These are phyloP conservation scores for Glaucidium brasilianum DNA, from an alignment of 2,113 vertebrate species.

Conservation along the genomic window DNA sequence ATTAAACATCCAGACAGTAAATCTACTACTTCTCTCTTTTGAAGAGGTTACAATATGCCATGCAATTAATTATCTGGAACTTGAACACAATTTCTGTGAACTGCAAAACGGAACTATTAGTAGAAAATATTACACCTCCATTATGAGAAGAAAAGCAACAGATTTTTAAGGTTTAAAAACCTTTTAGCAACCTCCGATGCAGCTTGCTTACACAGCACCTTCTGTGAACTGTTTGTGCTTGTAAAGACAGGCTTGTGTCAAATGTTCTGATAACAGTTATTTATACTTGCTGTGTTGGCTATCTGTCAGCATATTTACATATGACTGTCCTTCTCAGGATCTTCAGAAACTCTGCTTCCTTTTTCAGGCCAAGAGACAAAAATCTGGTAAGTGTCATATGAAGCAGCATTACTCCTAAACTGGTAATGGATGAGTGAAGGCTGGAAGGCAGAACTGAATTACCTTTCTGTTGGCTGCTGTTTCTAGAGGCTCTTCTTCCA, in stretches of 20 bases:
- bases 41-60: background rate
- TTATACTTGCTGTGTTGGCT: background rate
- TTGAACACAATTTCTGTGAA: constrained; percentile 4
- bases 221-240: background rate
- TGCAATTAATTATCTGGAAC: constrained; percentile 24
- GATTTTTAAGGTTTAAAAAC: background rate
- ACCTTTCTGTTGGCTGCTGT: background rate
- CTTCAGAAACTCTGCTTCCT: background rate
- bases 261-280: background rate
- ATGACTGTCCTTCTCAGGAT: background rate
- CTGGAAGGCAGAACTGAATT: background rate
- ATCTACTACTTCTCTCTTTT: background rate
- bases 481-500: background rate
- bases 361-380: background rate
- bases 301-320: background rate
- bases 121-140: background rate
- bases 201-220: background rate
- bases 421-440: background rate
- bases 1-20: constrained; percentile 12
- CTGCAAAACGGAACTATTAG: background rate
- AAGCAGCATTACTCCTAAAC: background rate
- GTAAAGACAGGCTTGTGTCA: background rate
- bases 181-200: background rate
- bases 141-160: background rate
- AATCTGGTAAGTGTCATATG: background rate